These are phyloP conservation scores for Heliconius cydno DNA, from an alignment of 2,888 invertebrate genomes.

Conservation along the genomic window DNA sequence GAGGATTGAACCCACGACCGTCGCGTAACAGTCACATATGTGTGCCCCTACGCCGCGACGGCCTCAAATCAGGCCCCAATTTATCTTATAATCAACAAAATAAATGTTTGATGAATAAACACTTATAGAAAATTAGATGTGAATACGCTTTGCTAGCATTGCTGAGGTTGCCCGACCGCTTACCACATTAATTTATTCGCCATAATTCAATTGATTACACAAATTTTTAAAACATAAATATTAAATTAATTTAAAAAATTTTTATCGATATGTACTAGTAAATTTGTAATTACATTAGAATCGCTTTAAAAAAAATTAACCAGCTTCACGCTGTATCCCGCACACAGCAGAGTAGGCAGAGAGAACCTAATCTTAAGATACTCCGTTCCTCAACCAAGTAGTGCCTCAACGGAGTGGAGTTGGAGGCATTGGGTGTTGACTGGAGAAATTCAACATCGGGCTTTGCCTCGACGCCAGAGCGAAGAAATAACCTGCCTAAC, in stretches of 20 bases:
- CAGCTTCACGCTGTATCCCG: no score
- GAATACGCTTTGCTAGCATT: conserved; percentile 23
- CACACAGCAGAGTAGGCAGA: no score
- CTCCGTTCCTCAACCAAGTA: no score
- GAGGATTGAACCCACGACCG: no score
- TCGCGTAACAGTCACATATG: no score
- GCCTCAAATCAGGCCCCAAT: background rate
- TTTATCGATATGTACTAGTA: background rate
- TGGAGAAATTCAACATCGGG: no score
- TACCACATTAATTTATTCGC: conserved; percentile 24
- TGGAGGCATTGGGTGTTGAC: no score
- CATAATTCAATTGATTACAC: conserved; percentile 27
- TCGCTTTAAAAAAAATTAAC: no score
- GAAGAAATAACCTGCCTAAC: background rate
- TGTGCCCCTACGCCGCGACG: no score
- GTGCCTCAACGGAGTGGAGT: no score
- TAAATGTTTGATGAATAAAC: conserved; percentile 15
- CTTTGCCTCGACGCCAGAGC: no score
- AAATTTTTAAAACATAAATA: conserved; percentile 6
- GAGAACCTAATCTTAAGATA: no score
- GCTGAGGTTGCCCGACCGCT: conserved; percentile 27
- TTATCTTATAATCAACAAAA: background rate
- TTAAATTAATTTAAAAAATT: background rate
- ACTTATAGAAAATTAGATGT: conserved; percentile 5
- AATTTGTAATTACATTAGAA: background rate